Percentiles rank a stretch among this genome's conserved stretches.
Conservation (phyloP, 1,140 invertebrate genomes). For the Alviniconcha marisindica region DNA sequence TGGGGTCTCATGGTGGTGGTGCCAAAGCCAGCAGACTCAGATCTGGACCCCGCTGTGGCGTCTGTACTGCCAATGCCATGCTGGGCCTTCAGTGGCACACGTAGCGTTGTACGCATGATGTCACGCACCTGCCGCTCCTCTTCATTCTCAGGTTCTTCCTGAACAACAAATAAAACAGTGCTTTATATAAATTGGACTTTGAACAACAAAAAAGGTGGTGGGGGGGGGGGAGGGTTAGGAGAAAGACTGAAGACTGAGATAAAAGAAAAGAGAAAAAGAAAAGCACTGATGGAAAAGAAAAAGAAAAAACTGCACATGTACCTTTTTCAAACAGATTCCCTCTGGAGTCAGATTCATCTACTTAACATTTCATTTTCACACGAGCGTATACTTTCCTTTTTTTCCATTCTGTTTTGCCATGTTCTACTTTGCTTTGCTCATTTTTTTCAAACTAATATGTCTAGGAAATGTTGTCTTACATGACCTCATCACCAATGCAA, state of each 20-base stretch:
- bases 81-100: slow-evolving; percentile 26
- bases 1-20: slow-evolving; percentile 39
- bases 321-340: background rate
- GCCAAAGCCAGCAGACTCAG: background rate
- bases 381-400: no score
- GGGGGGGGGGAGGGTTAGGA: background rate
- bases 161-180: slow-evolving; percentile 8
- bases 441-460: no score
- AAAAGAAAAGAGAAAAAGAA: background rate
- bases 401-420: no score
- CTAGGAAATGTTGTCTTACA: no score
- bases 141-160: slow-evolving; percentile 69
- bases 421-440: no score
- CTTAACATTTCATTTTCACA: no score
- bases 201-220: background rate
- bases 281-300: background rate
- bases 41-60: slow-evolving; percentile 50
- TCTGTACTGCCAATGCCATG: slow-evolving; percentile 48
- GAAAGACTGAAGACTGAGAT: background rate
- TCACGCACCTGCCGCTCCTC: slow-evolving; percentile 61
- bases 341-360: no score
- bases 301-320: background rate
- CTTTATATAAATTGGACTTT: background rate
- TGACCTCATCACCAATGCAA: no score
- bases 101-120: slow-evolving; percentile 66